Base-by-base conservation (phyloP, 2,797 vertebrate species). In the Lacerta viridis region DNA sequence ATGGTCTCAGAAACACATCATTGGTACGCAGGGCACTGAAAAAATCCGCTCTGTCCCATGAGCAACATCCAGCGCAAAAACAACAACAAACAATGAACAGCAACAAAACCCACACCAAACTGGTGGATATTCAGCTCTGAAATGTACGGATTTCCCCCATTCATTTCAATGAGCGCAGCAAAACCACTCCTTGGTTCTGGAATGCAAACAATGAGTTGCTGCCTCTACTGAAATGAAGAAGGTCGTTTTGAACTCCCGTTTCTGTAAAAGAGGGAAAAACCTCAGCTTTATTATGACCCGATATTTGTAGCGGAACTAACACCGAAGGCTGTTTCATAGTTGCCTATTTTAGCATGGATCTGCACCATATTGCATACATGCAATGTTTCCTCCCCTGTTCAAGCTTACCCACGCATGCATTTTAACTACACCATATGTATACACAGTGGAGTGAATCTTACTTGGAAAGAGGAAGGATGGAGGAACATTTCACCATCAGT, bases 391-490 rank as follows among this genome's bases (percentile, higher is more conserved):
- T 50, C 55, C 50, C 50, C 50, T 55, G 75, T 75, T 64, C 69
- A 78, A 59, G 10, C 27, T 78, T 78, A 78, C 64, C 43, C 69
- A 41, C 13, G 23, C 43, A 71, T 41, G 11, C 74, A 78, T 55
- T 84, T 84, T 72, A 78, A 69, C 18, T n/a, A 18, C 33, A 33
- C 36, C 74, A 78, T 85, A 36, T 85, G 46, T 29, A 72, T 43
- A 66, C 27, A 80, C 68, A 85, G n/a, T 84, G 15, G 80, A 84
- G 36, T 7, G 7, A 85, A 72, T 80, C 69, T 61, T 61, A 23
- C 68, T 74, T 89, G 50, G 87, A 72, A 61, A 80, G 81, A 29
- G 18, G 64, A 29, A 20, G 61, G 69, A 64, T 8, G 71, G 39
- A 83, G 33, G 29, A 5, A 8, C 27, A 64, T 75, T 74, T 80